Percentiles rank a stretch among this genome's conserved stretches.
Evolutionary conservation across 2,113 vertebrate species (phyloP).

Genomic region (Psettodes erumei): DNA sequence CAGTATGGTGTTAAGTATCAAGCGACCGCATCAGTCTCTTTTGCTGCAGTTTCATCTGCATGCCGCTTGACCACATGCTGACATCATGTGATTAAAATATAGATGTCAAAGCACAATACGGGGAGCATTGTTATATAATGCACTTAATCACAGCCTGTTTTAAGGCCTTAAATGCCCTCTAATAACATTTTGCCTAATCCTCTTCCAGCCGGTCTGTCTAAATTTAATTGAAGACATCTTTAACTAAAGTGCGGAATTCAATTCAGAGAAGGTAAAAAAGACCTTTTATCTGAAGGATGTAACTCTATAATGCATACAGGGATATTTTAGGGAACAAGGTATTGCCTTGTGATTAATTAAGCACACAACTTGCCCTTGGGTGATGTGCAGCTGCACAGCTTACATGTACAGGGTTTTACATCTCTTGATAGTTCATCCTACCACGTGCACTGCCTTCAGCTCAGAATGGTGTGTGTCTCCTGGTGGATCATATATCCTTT

Average conservation of each 20-base stretch:
- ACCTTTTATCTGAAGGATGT: background rate
- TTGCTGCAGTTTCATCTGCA: background rate
- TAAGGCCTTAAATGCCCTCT: background rate
- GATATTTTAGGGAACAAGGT: slow-evolving; percentile 45
- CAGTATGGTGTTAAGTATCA: background rate
- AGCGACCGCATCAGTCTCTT: background rate
- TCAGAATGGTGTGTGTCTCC: background rate
- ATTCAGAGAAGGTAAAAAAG: slow-evolving; percentile 7
- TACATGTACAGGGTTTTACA: slow-evolving; percentile 16
- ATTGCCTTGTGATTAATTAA: slow-evolving; percentile 54
- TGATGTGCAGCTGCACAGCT: slow-evolving; percentile 30
- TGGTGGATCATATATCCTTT: slow-evolving; percentile 23
- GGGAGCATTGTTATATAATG: background rate
- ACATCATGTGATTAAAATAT: background rate
- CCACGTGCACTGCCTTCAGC: background rate
- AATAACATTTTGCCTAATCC: background rate
- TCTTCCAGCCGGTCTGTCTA: background rate
- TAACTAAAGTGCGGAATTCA: slow-evolving; percentile 9
- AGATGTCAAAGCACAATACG: background rate
- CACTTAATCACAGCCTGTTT: background rate
- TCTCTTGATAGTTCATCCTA: slow-evolving; percentile 18
- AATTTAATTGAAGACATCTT: slow-evolving; percentile 16
- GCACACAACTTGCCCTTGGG: slow-evolving; percentile 22
- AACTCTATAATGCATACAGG: slow-evolving; percentile 35
- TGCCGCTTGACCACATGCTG: background rate